Conservation (phyloP, 1,140 invertebrate genomes). For the Diabrotica virgifera region DNA sequence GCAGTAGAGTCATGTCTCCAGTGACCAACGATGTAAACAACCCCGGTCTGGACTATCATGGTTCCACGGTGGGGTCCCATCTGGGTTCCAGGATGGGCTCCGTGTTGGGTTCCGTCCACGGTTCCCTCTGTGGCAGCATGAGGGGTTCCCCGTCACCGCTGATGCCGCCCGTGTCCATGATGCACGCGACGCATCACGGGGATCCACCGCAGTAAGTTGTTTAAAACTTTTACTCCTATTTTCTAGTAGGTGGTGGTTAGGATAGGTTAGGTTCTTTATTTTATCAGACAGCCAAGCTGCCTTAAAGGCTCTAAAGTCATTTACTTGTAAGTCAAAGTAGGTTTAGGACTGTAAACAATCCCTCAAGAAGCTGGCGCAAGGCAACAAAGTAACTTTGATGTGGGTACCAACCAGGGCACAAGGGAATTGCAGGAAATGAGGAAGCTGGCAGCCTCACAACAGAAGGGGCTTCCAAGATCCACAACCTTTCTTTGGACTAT, state of each 20-base stretch:
- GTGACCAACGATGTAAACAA: constrained; percentile 46
- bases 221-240: not conserved
- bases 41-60: constrained; percentile 44
- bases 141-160: constrained; percentile 44
- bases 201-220: constrained; percentile 46
- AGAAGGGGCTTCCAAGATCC: too few species aligned
- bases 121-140: constrained; percentile 45
- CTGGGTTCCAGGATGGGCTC: constrained; percentile 48
- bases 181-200: constrained; percentile 41
- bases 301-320: too few species aligned
- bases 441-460: too few species aligned
- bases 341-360: not conserved
- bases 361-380: not conserved
- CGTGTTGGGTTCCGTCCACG: constrained; percentile 50
- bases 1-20: constrained; percentile 44
- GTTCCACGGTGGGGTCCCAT: constrained; percentile 36
- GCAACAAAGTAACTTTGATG: too few species aligned
- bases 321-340: too few species aligned
- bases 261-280: not conserved
- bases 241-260: not conserved
- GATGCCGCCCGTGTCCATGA: constrained; percentile 46
- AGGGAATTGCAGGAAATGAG: too few species aligned
- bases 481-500: too few species aligned
- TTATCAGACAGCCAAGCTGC: too few species aligned
- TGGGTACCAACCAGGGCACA: not conserved